These are phyloP conservation scores for Leuctra nigra DNA, from an alignment of 2,888 invertebrate species.

Conservation along the genomic window DNA sequence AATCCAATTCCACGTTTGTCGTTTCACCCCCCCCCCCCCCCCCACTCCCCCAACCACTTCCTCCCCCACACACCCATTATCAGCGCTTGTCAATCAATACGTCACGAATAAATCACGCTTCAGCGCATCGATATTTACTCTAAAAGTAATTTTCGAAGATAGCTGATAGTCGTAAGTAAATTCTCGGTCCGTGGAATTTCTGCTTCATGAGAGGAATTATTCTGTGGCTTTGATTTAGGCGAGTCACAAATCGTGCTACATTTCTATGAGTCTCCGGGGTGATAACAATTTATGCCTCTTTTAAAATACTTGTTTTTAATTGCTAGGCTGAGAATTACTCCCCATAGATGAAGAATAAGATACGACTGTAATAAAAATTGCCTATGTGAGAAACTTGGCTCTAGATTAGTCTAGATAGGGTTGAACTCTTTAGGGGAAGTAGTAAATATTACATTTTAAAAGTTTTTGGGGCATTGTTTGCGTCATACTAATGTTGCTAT, in stretches of 20 bases:
- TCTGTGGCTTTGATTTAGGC: not conserved
- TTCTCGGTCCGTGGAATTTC: no score
- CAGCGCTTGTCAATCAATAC: constrained; percentile 26
- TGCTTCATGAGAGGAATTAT: no score
- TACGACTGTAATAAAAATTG: constrained; percentile 38
- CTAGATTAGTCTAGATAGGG: constrained; percentile 13
- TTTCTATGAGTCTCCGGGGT: constrained; percentile 28
- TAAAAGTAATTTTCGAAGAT: constrained; percentile 10
- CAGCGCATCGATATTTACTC: not conserved
- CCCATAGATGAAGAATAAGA: constrained; percentile 34
- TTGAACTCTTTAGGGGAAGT: constrained; percentile 6
- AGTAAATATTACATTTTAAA: constrained; percentile 12
- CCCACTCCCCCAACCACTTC: not conserved
- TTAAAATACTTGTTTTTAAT: constrained; percentile 40
- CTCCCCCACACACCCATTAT: not conserved
- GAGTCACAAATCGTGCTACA: constrained; percentile 11
- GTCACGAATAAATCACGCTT: constrained; percentile 13
- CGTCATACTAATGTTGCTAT: constrained; percentile 3
- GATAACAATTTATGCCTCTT: constrained; percentile 40
- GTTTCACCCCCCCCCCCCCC: constrained; percentile 3
- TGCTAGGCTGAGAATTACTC: constrained; percentile 41
- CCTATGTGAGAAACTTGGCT: constrained; percentile 13
- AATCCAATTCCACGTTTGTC: not conserved
- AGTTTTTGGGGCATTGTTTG: not conserved
- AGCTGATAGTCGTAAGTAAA: no score